Conservation (phyloP, 37 sponge, comb jelly and placozoan genomes). For the Ephydatia muelleri region DNA sequence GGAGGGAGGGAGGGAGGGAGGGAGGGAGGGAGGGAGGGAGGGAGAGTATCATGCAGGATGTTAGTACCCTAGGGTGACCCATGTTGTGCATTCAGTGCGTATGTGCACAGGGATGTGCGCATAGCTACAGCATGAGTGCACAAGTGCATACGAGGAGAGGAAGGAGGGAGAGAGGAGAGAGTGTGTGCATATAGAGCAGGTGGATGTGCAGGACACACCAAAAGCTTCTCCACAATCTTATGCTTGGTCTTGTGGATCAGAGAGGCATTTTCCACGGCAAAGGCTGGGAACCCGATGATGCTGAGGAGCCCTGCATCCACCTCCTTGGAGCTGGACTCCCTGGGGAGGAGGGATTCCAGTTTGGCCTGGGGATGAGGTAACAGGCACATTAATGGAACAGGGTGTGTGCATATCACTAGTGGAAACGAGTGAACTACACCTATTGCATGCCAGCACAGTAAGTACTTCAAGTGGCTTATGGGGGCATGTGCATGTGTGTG, state of each 20-base stretch:
- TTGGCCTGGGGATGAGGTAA: conserved; percentile 46
- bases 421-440: too few species aligned
- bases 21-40: conserved; percentile 24
- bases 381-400: not conserved
- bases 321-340: conserved; percentile 90
- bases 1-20: conserved; percentile 19
- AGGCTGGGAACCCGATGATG: conserved; percentile 90
- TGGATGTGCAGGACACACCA: conserved; percentile 16
- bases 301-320: conserved; percentile 77
- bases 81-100: not conserved
- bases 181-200: not conserved
- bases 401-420: too few species aligned
- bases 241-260: conserved; percentile 37
- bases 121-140: not conserved
- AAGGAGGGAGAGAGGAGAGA: not conserved
- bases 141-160: not conserved
- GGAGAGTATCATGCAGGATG: too few species aligned
- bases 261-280: conserved; percentile 70
- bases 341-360: conserved; percentile 74
- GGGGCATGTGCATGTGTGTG: too few species aligned
- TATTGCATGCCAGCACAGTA: too few species aligned
- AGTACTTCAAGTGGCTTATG: too few species aligned
- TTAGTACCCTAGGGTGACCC: too few species aligned
- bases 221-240: conserved; percentile 51
- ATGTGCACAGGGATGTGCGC: not conserved